These are phyloP conservation scores for Tillus elongatus DNA, from an alignment of 2,888 invertebrate genomes.

Conservation along the genomic window DNA sequence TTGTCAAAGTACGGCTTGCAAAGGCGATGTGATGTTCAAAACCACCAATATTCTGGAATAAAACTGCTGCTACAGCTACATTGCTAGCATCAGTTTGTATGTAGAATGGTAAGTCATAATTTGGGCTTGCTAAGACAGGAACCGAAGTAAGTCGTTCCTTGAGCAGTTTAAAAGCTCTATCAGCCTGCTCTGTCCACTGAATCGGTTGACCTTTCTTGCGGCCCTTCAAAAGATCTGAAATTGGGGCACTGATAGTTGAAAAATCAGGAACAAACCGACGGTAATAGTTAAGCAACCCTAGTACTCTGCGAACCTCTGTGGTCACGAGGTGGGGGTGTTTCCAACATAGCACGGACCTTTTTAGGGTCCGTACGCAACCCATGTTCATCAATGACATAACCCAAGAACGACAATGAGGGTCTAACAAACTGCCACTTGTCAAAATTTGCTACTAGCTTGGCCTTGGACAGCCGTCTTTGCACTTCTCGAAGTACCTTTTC, in stretches of 20 bases:
- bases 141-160: slow-evolving; percentile 17
- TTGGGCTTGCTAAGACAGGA: slow-evolving; percentile 21
- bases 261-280: slow-evolving; percentile 14
- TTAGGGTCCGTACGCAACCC: slow-evolving; percentile 5
- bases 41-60: slow-evolving; percentile 17
- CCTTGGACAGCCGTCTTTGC: too few species aligned
- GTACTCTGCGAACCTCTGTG: slow-evolving; percentile 13
- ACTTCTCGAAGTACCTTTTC: too few species aligned
- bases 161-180: slow-evolving; percentile 15
- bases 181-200: slow-evolving; percentile 14
- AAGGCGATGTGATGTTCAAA: slow-evolving; percentile 17
- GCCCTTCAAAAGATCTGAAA: slow-evolving; percentile 15
- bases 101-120: slow-evolving; percentile 19
- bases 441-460: too few species aligned
- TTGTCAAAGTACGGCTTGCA: too few species aligned
- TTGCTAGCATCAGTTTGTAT: slow-evolving; percentile 25
- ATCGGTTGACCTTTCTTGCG: slow-evolving; percentile 17
- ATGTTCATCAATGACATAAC: slow-evolving; percentile 10
- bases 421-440: too few species aligned
- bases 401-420: slow-evolving; percentile 8
- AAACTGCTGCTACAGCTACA: slow-evolving; percentile 25
- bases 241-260: slow-evolving; percentile 14
- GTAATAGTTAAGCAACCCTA: slow-evolving; percentile 17
- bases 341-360: slow-evolving; percentile 7
- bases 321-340: slow-evolving; percentile 12